Evolutionary conservation across 2,113 vertebrate species (phyloP), one percentile per base, ranked within the genome.

Genomic region (Rousettus leschenaultii): DNA sequence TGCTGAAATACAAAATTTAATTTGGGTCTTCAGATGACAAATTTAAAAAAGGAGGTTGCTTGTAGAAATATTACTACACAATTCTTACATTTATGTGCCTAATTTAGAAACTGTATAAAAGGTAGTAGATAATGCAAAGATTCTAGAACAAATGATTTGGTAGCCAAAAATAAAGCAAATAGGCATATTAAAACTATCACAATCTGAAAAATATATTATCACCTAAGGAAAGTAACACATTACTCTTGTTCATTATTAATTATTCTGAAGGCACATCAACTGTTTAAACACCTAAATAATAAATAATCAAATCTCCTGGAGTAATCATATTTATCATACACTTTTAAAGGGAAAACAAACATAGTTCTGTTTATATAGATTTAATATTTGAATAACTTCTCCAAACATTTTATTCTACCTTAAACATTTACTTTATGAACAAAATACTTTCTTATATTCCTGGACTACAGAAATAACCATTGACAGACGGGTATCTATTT

Each of bases 61-160:
- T 94, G 7, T 48, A 95, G 30, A 78, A 86, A 5, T 86, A 28
- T 82, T 80, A 88, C 21, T 68, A 66, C 11, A 92, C 84, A 97
- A 96, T 53, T 35, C 19, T 6, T 71, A 92, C 57, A 97, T 94
- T 95, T 83, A 77, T 40, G 74, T 92, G 75, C 21, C 89, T 16
- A 91, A 30, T 86, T 96, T 77, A 96, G 88, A 97, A 95, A 83
- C 16, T 22, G 83, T 70, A 95, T 97, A 96, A 88, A 84, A 97
- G 24, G 16, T 57, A 0, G 14, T 96, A 97, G 96, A 97, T 98
- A 94, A 98, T 97, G 97, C 94, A 97, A 97, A 75, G 16, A n/a
- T 95, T 95, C 83, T 96, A 86, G 97, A 97, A 96, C 95, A 97
- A 48, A 94, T 0, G 2, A 96, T 97, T 97, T 86, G 97, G 91